phyloP scores from a whole-genome alignment of 1,140 invertebrate genomes.

The Saxidomus purpurata region DNA sequence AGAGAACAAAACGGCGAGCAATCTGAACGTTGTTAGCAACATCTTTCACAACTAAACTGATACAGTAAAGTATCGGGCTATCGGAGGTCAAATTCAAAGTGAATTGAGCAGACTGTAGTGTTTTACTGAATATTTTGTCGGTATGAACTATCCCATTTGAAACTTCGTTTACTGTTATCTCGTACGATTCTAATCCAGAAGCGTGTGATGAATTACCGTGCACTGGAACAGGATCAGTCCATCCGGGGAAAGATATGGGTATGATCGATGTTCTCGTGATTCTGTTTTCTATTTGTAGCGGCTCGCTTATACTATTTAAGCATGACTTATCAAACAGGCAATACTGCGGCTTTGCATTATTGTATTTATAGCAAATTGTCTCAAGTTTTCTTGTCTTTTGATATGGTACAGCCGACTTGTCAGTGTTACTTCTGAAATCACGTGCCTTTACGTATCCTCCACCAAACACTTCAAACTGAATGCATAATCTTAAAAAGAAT shows the following conservation, averaged over 20 bases:
- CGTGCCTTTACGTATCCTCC: no score
- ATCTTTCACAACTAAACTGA: constrained; percentile 49
- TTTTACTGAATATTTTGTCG: neutral
- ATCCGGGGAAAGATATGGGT: constrained; percentile 4
- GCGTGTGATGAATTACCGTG: neutral
- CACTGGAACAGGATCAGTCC: constrained; percentile 10
- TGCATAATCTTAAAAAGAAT: no score
- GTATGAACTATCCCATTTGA: neutral
- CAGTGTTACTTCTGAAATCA: no score
- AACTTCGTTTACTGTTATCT: constrained; percentile 31
- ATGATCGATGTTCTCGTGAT: neutral
- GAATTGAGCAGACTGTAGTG: neutral
- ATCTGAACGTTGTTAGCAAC: constrained; percentile 36
- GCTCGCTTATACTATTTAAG: neutral
- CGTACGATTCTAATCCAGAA: constrained; percentile 24
- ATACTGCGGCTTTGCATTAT: neutral
- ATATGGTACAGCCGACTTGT: neutral
- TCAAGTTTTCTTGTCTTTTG: neutral
- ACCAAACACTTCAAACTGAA: no score
- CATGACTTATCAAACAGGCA: neutral
- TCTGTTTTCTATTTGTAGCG: neutral
- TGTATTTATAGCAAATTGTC: constrained; percentile 29
- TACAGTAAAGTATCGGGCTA: constrained; percentile 9
- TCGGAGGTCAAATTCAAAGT: constrained; percentile 15
- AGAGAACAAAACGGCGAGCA: constrained; percentile 36